Evolutionary conservation across 2,797 vertebrate species (phyloP), one percentile per base, ranked within the genome.

Genomic region (Leucoraja ocellata): DNA sequence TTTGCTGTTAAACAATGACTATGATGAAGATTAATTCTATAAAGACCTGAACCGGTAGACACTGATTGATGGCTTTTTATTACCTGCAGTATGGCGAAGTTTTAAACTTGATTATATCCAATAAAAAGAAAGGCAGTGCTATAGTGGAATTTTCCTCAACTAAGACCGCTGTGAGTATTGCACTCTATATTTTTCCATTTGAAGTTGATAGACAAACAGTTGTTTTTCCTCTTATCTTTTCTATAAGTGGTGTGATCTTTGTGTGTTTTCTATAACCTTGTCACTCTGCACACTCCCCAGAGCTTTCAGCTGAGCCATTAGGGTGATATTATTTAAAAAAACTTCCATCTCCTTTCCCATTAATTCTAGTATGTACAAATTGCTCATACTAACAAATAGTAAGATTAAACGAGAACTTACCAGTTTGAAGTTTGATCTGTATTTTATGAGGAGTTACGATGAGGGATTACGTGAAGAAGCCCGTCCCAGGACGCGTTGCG

Each of bases 141-240:
- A 96, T 99, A 71, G 98, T 97, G 23, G 99, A 99, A 94, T 99
- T 99, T 94, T 97, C 98, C 2, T 97, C 98, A 0, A 95, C 97
- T 93, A 98, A 96, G 97, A 98, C 98, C 84, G 98, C 99, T 93
- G 99, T 99, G 96, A 98, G 98, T 98, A 79, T 36, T 93, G 94
- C 88, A 14, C 54, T 73, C 63, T 79, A 13, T 93, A 54, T 71
- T 13, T 77, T 63, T 36, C 74, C 9, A 79, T 21, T 58, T 90
- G 39, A 63, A 93, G 28, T 4, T n/a, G 83, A 94, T 83, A 93
- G 74, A 81, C 93, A n/a, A 83, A 65, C 58, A 83, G 21, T n/a
- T 32, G 13, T 25, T 83, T 32, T 61, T 21, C 28, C 39, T 78
- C 39, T 36, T 36, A 39, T 23, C 1, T 81, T 74, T 93, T 23